These are phyloP conservation scores for Mycalesis mineus DNA, from an alignment of 2,888 invertebrate genomes.

Conservation along the genomic window DNA sequence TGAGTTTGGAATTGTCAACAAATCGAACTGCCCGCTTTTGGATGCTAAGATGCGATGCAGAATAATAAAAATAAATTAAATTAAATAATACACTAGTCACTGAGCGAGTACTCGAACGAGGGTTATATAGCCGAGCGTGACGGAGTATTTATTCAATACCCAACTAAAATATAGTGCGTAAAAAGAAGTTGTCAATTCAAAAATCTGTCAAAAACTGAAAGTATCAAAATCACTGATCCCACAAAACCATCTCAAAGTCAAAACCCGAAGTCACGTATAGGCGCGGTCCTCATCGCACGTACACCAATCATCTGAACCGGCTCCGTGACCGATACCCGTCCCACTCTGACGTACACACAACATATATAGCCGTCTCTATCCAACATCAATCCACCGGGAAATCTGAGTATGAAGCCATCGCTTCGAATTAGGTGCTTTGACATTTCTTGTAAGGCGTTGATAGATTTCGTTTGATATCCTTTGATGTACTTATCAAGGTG, in stretches of 20 bases:
- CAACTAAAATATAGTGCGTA: too few species aligned
- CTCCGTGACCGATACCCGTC: slow-evolving; percentile 62
- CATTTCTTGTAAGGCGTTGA: slow-evolving; percentile 66
- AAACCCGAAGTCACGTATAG: slow-evolving; percentile 66
- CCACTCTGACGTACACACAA: slow-evolving; percentile 36
- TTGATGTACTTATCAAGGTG: slow-evolving; percentile 15
- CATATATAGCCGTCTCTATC: slow-evolving; percentile 37
- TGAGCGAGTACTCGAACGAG: too few species aligned
- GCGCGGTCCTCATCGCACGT: slow-evolving; percentile 71
- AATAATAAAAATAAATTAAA: too few species aligned
- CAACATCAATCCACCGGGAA: slow-evolving; percentile 64
- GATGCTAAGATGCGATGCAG: too few species aligned
- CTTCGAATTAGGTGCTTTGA: slow-evolving; percentile 72
- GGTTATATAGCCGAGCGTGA: too few species aligned
- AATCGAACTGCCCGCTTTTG: too few species aligned
- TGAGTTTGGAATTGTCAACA: too few species aligned
- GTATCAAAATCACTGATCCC: slow-evolving; percentile 48
- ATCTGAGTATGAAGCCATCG: slow-evolving; percentile 62
- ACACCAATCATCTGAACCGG: slow-evolving; percentile 73
- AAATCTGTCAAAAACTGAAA: slow-evolving; percentile 24
- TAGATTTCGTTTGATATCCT: slow-evolving; percentile 63
- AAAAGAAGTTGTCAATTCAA: too few species aligned
- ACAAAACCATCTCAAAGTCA: slow-evolving; percentile 40
- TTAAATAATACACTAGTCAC: too few species aligned
- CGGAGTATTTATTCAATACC: too few species aligned